Base-by-base conservation (phyloP, 2,113 vertebrate genomes). In the Grantiella picta region DNA sequence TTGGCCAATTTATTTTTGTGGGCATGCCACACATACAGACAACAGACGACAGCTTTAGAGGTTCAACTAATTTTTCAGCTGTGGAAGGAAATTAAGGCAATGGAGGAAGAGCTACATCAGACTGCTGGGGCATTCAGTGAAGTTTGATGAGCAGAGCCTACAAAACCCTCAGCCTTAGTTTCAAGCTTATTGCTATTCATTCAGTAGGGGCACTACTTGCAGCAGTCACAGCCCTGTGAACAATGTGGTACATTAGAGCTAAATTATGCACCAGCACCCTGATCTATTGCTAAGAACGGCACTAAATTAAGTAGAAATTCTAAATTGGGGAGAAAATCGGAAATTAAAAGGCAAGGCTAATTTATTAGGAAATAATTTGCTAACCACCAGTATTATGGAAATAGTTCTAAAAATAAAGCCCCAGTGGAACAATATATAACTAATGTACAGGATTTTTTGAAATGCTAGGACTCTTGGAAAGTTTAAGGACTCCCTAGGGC, bases 301-400 rank as follows among this genome's bases (percentile, higher is more conserved):
- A 94, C 56, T 96, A 95, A 96, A 95, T 93, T 95, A 95, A 86
- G 79, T 44, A 92, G 75, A 93, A 96, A 95, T 96, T 95, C 75
- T 95, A 95, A 95, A 94, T 93, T 94, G 92, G 81, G 82, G 72
- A 90, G 68, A 93, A 96, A 95, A 95, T 95, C 0, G 10, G 92
- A 95, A 97, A 94, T 96, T 94, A 97, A 94, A 90, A 92, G 82
- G 56, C 90, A 88, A 90, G 53, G 68, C 29, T 96, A 94, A 95
- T 96, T 95, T 90, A 91, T 94, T 88, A 86, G 82, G 54, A 93
- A 93, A 88, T 90, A 5, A 68, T 96, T 94, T 95, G 13, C 85
- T 92, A 95, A 93, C 93, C 2, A 15, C 33, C 52, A 94, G 47
- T 90, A 90, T 80, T 93, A 92, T 83, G 68, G 90, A 96, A 95